phyloP scores from a whole-genome alignment of 2,888 invertebrate genomes.

The Acanthopleura granulata region DNA sequence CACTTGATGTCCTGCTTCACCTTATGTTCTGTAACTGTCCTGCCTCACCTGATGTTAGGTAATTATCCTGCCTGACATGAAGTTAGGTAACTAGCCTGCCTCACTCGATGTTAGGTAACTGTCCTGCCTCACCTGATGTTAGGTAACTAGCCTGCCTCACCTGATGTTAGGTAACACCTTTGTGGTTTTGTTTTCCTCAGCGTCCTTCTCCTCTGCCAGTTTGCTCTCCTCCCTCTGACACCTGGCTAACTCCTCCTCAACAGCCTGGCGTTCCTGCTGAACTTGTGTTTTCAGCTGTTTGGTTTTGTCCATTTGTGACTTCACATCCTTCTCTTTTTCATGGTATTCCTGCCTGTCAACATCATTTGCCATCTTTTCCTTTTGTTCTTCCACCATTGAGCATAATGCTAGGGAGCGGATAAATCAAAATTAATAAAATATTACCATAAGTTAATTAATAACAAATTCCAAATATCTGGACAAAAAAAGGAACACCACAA shows the following conservation, averaged over 20 bases:
- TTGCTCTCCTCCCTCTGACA: background rate
- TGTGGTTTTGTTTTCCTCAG: conserved; percentile 7
- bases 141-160: background rate
- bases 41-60: too few species aligned
- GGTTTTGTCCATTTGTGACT: background rate
- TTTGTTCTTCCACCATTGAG: background rate
- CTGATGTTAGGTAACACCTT: conserved; percentile 9
- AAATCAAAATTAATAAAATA: too few species aligned
- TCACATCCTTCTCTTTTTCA: background rate
- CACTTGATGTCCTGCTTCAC: too few species aligned
- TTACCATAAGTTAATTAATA: background rate
- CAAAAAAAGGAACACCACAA: too few species aligned
- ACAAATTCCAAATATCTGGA: background rate
- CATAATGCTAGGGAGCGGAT: background rate
- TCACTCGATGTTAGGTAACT: too few species aligned
- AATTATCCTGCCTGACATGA: too few species aligned
- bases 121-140: background rate
- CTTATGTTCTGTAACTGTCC: too few species aligned
- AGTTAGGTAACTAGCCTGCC: too few species aligned
- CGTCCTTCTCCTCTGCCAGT: background rate
- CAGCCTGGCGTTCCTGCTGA: background rate
- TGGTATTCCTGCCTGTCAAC: background rate
- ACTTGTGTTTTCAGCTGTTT: background rate
- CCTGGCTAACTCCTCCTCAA: background rate
- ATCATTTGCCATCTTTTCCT: background rate